Percentiles rank a stretch among this genome's conserved stretches.
Evolutionary conservation across 2,797 vertebrate species (phyloP).

Genomic region (Gymnothorax javanicus): DNA sequence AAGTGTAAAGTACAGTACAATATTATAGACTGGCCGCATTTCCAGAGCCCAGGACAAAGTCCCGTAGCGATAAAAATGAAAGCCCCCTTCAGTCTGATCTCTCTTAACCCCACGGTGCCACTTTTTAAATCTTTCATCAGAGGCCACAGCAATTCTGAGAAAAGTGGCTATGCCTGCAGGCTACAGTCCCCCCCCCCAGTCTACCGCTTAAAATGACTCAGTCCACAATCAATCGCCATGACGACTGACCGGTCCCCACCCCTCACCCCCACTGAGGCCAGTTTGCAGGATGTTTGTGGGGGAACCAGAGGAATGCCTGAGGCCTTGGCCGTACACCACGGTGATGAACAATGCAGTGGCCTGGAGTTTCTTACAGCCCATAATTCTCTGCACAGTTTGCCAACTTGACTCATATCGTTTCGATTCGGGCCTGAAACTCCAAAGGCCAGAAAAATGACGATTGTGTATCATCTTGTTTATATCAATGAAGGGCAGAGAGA

Average conservation of each 20-base stretch:
- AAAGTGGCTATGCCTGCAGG: not conserved
- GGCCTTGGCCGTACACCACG: not conserved
- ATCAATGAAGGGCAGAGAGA: not conserved
- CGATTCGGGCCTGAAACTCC: not conserved
- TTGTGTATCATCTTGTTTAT: not conserved
- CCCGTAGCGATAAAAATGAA: not conserved
- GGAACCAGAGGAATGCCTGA: not conserved
- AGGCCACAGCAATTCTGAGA: not conserved
- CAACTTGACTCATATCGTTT: not conserved
- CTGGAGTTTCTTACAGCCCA: not conserved
- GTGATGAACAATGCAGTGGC: not conserved
- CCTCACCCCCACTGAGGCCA: not conserved
- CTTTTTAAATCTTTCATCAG: not conserved
- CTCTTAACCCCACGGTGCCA: not conserved
- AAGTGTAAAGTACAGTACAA: not conserved
- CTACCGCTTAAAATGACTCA: not conserved
- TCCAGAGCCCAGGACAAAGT: conserved; percentile 1
- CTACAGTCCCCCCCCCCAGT: not conserved
- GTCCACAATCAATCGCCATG: not conserved
- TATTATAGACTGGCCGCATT: not conserved
- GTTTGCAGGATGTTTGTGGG: not conserved
- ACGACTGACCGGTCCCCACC: not conserved
- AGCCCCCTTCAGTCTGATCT: not conserved
- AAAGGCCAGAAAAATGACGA: not conserved
- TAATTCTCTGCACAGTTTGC: not conserved